phyloP scores from a whole-genome alignment of 2,113 vertebrate genomes.

The Myotis lucifugus region DNA sequence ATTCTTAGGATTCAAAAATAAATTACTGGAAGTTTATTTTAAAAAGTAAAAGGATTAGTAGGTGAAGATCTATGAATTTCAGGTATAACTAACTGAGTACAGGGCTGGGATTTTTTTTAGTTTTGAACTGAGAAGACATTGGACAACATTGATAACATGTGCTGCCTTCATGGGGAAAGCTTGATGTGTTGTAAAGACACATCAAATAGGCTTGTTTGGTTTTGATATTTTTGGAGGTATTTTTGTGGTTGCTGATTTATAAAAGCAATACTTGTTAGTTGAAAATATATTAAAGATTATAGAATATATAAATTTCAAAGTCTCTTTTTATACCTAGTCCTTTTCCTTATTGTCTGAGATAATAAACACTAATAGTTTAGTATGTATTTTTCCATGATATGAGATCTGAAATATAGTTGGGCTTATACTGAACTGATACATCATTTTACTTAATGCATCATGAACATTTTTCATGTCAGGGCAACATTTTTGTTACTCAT shows the following conservation, averaged over 20 bases:
- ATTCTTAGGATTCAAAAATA: slow-evolving; percentile 34
- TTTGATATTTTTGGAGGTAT: not conserved
- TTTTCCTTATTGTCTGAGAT: not conserved
- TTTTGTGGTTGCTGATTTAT: slow-evolving; percentile 27
- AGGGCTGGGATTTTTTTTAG: not conserved
- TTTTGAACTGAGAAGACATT: not conserved
- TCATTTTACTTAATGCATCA: not conserved
- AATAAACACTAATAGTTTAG: not conserved
- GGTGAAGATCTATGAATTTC: not conserved
- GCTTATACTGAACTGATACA: not conserved
- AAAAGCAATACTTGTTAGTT: not conserved
- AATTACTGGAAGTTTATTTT: not conserved
- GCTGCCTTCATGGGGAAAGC: not conserved
- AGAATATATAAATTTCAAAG: not conserved
- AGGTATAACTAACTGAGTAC: not conserved
- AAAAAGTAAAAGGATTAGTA: not conserved
- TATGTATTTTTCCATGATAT: not conserved
- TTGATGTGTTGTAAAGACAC: not conserved
- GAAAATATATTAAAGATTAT: not conserved
- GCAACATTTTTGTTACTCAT: not conserved
- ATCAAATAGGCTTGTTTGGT: not conserved
- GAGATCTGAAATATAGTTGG: not conserved
- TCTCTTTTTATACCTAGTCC: not conserved
- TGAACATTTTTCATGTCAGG: not conserved
- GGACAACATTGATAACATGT: not conserved